A percentile compares a stretch with the other conserved stretches of the same genome.
These are phyloP conservation scores for Fragum sueziense DNA, from an alignment of 2,888 invertebrate genomes.

Conservation along the genomic window DNA sequence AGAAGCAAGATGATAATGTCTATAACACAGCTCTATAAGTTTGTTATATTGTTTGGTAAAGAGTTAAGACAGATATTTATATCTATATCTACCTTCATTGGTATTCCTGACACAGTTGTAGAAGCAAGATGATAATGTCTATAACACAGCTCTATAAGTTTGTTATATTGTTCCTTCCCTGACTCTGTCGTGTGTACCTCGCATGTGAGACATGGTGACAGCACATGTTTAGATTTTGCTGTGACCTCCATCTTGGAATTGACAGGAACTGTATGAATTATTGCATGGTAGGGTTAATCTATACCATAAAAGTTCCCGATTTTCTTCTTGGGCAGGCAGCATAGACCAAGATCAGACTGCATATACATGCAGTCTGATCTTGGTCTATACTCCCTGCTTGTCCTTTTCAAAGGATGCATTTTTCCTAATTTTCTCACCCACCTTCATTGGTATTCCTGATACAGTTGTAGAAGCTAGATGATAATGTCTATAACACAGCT, in stretches of 20 bases:
- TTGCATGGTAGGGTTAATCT: too few relatives aligned
- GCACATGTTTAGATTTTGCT: conserved; percentile 85
- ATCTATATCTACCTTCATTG: conserved; percentile 27
- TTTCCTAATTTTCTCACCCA: too few relatives aligned
- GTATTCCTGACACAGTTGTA: neutral
- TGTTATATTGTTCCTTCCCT: conserved; percentile 77
- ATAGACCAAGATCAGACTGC: too few relatives aligned
- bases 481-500: conserved; percentile 87
- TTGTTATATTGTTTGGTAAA: conserved; percentile 73
- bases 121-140: conserved; percentile 93
- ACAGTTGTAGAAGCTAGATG: conserved; percentile 97
- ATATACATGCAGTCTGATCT: too few relatives aligned
- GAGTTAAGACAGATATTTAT: neutral
- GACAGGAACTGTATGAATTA: conserved; percentile 90
- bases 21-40: conserved; percentile 81
- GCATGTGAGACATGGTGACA: conserved; percentile 65
- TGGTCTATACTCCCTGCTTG: too few relatives aligned
- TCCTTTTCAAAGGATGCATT: too few relatives aligned
- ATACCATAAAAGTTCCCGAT: too few relatives aligned
- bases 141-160: conserved; percentile 81
- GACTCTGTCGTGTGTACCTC: conserved; percentile 77
- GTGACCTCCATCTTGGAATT: conserved; percentile 90
- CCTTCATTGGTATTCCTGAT: conserved; percentile 98
- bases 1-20: conserved; percentile 93
- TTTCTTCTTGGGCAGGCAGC: too few relatives aligned